Base-by-base conservation (phyloP, 2,113 vertebrate genomes). In the Micromys minutus region DNA sequence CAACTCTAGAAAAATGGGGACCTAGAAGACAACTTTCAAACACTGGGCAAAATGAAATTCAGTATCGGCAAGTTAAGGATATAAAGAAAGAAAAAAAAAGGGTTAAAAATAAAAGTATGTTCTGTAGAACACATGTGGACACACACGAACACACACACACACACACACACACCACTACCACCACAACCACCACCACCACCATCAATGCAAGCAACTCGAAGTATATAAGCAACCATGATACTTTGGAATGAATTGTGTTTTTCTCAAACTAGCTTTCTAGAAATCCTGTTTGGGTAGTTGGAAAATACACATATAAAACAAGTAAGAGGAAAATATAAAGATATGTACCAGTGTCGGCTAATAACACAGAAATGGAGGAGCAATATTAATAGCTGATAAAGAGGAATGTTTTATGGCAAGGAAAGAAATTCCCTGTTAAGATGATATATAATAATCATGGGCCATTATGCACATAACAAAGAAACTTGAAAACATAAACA, bases 401-500 rank as follows among this genome's bases (percentile, higher is more conserved):
- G 45, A 50, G 75, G 59, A 52, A 12, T 67, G 74, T 31, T 89
- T 67, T 90, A 90, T 79, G 75, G 22, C 47, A 61, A 90, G 59
- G 74, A 65, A 39, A 92, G 75, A 88, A 93, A 95, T 6, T 90
- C 52, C 69, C 65, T 95, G 36, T 88, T 91, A 86, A 95, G 61
- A 95, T 75, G 83, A 95, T 45, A 59, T 65, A 31, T 69, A 90
- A 61, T 47, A 94, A 93, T 83, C 87, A 91, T 81, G 83, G 91
- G n/a, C 47, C 39, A 57, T 95, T 81, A 83, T 63, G 65, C 47
- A 91, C 34, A 21, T 81, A 86, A 93, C 74, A 91, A 81, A 67
- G 93, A 94, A 72, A 13, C 72, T 31, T 89, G 71, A 93, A 95
- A 89, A 79, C 80, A 89, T 74, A 39, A 52, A 95, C 88, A 93